Base-by-base conservation (phyloP, 2,113 vertebrate species). In the Carassius gibelio region DNA sequence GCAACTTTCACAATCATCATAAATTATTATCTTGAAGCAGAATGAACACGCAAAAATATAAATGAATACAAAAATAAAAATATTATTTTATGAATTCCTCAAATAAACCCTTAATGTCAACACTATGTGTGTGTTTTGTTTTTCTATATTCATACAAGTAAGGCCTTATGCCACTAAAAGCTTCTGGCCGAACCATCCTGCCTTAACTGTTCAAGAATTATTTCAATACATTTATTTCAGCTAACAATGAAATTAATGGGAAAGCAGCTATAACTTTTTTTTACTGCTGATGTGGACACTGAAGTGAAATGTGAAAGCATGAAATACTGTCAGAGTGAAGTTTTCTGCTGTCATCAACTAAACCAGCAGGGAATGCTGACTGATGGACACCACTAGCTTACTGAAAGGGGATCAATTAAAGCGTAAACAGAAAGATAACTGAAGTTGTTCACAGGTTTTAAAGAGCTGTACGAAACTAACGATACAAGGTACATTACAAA, bases 291-390 rank as follows among this genome's bases (percentile, higher is more conserved):
- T 68, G 14, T 36, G 64, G 6, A 34, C 26, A 68, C 26, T 69
- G 66, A 38, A 71, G 8, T 38, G 19, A 71, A 69, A 19, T 68
- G 14, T 66, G 10, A 23, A 75, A 50, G n/a, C 13, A 23, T 5
- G n/a, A 75, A 76, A 75, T 34, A 55, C 4, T 30, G 23, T 23
- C 15, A 55, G 5, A 55, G 23, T 76, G 71, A 74, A 23, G 42
- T 42, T 74, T 74, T 48, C 71, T 74, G 71, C 71, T 91, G 89
- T 89, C 88, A 92, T 85, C 81, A 92, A 91, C 91, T 90, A 90
- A 88, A 88, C 81, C 85, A 86, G 76, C 15, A 85, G 75, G 59
- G 79, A 42, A 48, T 23, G n/a, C 42, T 74, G 71, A 74, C 71
- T 48, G 71, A 48, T 15, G 11, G 21, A 74, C 42, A 23, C 30